Percentiles rank a stretch among this genome's conserved stretches.
phyloP scores from a whole-genome alignment of 2,888 invertebrate species.

The Morpho helenor region DNA sequence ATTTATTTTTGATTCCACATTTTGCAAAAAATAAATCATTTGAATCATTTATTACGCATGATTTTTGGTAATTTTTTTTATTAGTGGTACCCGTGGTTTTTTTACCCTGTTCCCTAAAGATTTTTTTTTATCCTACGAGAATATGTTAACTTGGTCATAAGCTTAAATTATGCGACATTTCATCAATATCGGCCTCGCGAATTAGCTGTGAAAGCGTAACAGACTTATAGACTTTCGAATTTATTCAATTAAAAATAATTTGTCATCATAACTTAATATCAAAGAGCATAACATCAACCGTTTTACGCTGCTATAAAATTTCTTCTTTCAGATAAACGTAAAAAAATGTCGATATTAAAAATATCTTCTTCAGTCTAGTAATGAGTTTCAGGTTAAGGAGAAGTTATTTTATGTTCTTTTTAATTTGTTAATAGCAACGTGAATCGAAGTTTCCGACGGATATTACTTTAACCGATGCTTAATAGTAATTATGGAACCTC shows the following conservation, averaged over 20 bases:
- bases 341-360: conserved; percentile 10
- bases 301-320: conserved; percentile 2
- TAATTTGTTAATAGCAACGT: conserved; percentile 8
- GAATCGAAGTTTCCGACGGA: conserved; percentile 6
- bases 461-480: conserved; percentile 6
- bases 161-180: no score
- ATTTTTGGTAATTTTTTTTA: no score
- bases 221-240: background rate
- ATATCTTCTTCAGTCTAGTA: conserved; percentile 6
- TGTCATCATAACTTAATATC: background rate
- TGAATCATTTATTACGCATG: no score
- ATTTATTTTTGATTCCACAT: no score
- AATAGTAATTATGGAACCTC: conserved; percentile 1
- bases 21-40: no score
- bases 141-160: no score
- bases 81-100: no score
- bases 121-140: no score
- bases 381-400: conserved; percentile 8
- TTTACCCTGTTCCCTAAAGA: no score
- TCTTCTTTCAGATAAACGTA: conserved; percentile 2
- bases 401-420: conserved; percentile 6
- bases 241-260: background rate
- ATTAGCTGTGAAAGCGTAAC: no score
- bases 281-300: background rate
- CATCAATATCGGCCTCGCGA: no score